Conservation (phyloP, 1,140 invertebrate genomes). For the Drosophila azteca region DNA sequence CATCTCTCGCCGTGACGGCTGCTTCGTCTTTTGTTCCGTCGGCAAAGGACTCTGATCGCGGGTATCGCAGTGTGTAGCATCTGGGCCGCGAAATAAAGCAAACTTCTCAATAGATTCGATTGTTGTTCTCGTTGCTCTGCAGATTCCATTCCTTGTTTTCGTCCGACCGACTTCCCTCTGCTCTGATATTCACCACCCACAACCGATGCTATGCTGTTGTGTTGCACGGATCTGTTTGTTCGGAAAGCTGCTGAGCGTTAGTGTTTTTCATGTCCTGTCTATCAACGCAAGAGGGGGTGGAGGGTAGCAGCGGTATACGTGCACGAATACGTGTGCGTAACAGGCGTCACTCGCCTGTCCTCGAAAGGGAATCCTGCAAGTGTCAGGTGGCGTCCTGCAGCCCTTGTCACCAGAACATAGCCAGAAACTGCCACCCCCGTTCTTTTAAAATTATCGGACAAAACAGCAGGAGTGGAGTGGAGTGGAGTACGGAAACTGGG, state of each 20-base stretch:
- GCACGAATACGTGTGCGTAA: background rate
- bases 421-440: background rate
- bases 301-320: background rate
- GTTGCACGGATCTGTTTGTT: too few species aligned
- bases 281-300: too few species aligned
- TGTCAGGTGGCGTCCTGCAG: conserved; percentile 53
- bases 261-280: too few species aligned
- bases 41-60: background rate
- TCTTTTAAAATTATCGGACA: background rate
- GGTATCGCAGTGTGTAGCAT: too few species aligned
- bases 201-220: too few species aligned
- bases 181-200: too few species aligned
- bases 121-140: too few species aligned
- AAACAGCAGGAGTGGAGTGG: background rate
- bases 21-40: conserved; percentile 43
- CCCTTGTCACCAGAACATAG: conserved; percentile 3
- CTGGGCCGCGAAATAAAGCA: background rate
- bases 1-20: conserved; percentile 12
- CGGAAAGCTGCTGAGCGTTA: too few species aligned
- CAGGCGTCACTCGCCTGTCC: background rate
- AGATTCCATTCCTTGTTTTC: too few species aligned
- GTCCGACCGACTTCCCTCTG: too few species aligned
- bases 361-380: conserved; percentile 64
- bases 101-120: background rate
- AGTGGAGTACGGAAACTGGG: conserved; percentile 42